These are phyloP conservation scores for Crocallis elinguaria DNA, from an alignment of 2,888 invertebrate species.

Conservation along the genomic window DNA sequence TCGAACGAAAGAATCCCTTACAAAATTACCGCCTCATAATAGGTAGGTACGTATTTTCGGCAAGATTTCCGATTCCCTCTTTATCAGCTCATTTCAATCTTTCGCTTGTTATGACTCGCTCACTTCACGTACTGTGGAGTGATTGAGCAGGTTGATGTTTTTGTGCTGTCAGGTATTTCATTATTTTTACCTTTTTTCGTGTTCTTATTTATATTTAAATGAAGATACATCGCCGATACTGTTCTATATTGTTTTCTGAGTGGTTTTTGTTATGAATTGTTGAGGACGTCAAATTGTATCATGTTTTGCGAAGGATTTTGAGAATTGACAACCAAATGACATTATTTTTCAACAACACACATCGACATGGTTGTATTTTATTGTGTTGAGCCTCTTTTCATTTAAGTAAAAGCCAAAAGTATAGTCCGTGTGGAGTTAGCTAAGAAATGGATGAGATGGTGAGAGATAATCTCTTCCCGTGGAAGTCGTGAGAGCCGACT, in stretches of 20 bases:
- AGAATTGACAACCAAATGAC: neutral
- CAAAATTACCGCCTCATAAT: conserved; percentile 80
- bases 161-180: conserved; percentile 55
- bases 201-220: conserved; percentile 61
- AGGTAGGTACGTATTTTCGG: conserved; percentile 77
- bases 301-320: neutral
- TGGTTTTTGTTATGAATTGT: conserved; percentile 8
- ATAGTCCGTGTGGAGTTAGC: too few species aligned
- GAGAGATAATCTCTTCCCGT: too few species aligned
- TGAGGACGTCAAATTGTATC: neutral
- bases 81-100: conserved; percentile 82
- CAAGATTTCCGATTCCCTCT: conserved; percentile 76
- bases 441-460: too few species aligned
- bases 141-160: conserved; percentile 69
- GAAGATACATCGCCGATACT: conserved; percentile 50
- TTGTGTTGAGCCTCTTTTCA: too few species aligned
- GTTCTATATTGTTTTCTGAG: conserved; percentile 35
- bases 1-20: conserved; percentile 78
- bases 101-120: conserved; percentile 77
- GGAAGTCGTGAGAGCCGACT: too few species aligned
- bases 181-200: conserved; percentile 54
- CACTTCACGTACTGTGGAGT: conserved; percentile 61
- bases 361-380: too few species aligned
- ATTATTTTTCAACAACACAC: too few species aligned
- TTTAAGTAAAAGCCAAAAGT: too few species aligned